Conservation (phyloP, 2,888 invertebrate species). For the Hemaris fuciformis region DNA sequence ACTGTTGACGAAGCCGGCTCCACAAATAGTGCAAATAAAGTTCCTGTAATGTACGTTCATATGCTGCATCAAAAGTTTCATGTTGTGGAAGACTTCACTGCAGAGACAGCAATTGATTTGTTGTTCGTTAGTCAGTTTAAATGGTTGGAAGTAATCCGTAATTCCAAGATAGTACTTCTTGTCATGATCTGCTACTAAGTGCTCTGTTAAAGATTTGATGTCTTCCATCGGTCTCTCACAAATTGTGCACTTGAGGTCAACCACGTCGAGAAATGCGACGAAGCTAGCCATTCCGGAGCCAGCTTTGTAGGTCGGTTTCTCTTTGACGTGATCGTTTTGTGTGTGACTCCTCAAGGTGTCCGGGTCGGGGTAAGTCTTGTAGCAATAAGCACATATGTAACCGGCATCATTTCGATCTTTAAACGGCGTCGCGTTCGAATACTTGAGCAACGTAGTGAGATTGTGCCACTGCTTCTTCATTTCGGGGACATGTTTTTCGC, state of each 20-base stretch:
- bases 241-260: constrained; percentile 64
- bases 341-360: constrained; percentile 56
- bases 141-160: constrained; percentile 68
- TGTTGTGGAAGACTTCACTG: constrained; percentile 63
- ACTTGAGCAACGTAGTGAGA: constrained; percentile 61
- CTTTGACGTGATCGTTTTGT: constrained; percentile 58
- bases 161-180: constrained; percentile 62
- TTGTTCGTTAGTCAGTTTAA: constrained; percentile 57
- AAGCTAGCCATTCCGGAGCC: constrained; percentile 66
- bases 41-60: constrained; percentile 73
- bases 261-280: constrained; percentile 68
- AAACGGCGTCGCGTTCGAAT: constrained; percentile 71
- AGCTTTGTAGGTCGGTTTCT: constrained; percentile 65
- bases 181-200: constrained; percentile 59
- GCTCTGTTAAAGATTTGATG: constrained; percentile 52
- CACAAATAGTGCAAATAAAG: constrained; percentile 71
- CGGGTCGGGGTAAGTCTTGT: constrained; percentile 63
- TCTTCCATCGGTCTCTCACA: constrained; percentile 55
- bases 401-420: constrained; percentile 72
- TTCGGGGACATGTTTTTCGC: constrained; percentile 56
- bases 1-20: constrained; percentile 70
- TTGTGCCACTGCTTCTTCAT: constrained; percentile 77
- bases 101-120: constrained; percentile 68
- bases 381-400: constrained; percentile 72
- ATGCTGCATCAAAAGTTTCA: constrained; percentile 71